phyloP scores from a whole-genome alignment of 2,113 vertebrate species.

The Vimba vimba region DNA sequence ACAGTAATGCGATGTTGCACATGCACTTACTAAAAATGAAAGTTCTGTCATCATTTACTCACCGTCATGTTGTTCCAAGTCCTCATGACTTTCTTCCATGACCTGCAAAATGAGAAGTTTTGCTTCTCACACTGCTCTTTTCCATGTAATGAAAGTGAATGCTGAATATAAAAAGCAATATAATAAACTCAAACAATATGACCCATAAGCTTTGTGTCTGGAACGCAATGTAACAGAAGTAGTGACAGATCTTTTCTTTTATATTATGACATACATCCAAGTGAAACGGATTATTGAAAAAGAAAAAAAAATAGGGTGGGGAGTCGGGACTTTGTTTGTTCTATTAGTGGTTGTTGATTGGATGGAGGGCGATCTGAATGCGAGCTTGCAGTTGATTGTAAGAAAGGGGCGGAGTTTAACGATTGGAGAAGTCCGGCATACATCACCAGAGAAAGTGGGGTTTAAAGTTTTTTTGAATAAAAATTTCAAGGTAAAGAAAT shows the following conservation, averaged over 20 bases:
- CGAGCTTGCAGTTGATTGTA: background rate
- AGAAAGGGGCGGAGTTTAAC: background rate
- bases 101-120: background rate
- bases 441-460: background rate
- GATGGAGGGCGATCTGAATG: background rate
- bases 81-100: background rate
- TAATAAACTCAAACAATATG: background rate
- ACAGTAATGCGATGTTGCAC: constrained; percentile 15
- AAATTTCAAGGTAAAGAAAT: background rate
- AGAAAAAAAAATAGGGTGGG: background rate
- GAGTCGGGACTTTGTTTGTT: background rate
- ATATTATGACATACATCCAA: background rate
- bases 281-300: background rate
- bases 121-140: background rate
- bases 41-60: background rate
- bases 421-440: background rate
- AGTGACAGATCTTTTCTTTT: background rate
- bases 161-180: background rate
- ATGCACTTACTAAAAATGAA: background rate
- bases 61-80: background rate
- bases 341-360: background rate
- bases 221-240: background rate
- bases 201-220: background rate
- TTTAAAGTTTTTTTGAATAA: background rate
- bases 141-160: background rate